These are phyloP conservation scores for Epinotia ramella DNA, from an alignment of 2,888 invertebrate species.

Conservation along the genomic window DNA sequence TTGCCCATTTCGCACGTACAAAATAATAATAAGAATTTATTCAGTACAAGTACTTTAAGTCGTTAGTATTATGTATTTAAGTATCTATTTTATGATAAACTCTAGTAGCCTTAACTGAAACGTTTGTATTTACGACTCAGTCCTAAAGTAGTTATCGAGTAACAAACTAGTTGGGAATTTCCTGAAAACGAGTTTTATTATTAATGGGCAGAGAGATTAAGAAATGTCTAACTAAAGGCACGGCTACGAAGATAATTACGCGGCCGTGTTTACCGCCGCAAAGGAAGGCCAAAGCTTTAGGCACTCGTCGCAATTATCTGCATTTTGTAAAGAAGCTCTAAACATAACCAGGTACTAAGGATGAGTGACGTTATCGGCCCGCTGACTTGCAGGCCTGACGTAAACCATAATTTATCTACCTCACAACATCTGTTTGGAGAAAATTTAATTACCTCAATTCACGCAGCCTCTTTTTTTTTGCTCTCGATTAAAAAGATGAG, in stretches of 20 bases:
- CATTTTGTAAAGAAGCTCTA: constrained; percentile 23
- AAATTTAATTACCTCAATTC: constrained; percentile 44
- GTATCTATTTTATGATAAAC: neutral
- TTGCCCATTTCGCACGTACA: too few relatives aligned
- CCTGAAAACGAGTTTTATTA: constrained; percentile 20
- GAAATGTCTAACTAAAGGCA: constrained; percentile 38
- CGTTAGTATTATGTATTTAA: neutral
- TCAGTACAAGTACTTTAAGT: too few relatives aligned
- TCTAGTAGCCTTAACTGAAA: neutral
- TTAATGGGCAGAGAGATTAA: constrained; percentile 38
- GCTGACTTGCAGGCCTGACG: constrained; percentile 41
- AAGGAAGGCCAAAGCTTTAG: constrained; percentile 43
- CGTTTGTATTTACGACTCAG: neutral
- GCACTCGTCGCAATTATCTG: constrained; percentile 40
- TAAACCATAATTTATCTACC: constrained; percentile 43
- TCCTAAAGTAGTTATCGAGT: constrained; percentile 8
- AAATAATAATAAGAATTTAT: too few relatives aligned
- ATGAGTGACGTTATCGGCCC: constrained; percentile 44
- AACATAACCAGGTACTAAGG: constrained; percentile 37
- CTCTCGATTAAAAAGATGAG: constrained; percentile 41
- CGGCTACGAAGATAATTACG: constrained; percentile 33
- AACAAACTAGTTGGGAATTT: constrained; percentile 16
- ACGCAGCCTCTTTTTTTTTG: constrained; percentile 39
- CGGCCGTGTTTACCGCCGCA: constrained; percentile 31
- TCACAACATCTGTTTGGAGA: constrained; percentile 45